Conservation (phyloP, 2,113 vertebrate genomes). For the Crotalus viridis region DNA sequence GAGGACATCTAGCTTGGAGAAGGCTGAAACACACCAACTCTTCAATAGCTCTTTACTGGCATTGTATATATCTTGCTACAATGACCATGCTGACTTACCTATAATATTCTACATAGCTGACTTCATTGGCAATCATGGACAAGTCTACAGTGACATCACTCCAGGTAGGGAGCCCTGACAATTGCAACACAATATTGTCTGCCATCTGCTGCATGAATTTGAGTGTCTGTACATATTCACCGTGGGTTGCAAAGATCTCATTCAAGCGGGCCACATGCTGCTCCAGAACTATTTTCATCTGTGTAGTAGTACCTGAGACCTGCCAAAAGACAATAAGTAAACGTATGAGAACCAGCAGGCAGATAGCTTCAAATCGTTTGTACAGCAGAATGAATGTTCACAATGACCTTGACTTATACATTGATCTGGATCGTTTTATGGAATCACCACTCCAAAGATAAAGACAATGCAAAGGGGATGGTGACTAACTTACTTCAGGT, state of each 20-base stretch:
- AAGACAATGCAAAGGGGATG: not conserved
- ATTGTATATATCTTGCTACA: accelerated
- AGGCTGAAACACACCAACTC: not conserved
- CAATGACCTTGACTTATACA: not conserved
- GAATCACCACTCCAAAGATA: not conserved
- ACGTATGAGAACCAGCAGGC: accelerated
- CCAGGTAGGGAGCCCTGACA: slow-evolving; percentile 84
- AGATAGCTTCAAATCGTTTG: not conserved
- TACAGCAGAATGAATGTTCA: not conserved
- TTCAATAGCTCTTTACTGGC: not conserved
- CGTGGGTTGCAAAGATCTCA: slow-evolving; percentile 84
- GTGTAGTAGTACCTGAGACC: slow-evolving; percentile 78
- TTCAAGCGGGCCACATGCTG: slow-evolving; percentile 82
- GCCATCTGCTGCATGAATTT: slow-evolving; percentile 87
- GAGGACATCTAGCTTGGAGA: not conserved
- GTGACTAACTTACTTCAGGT: too few species aligned
- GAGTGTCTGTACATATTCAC: slow-evolving; percentile 86
- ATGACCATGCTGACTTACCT: slow-evolving; percentile 66
- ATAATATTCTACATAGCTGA: slow-evolving; percentile 82
- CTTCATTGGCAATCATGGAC: slow-evolving; percentile 68
- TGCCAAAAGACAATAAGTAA: slow-evolving; percentile 37
- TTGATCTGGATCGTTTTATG: not conserved
- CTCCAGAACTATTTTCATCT: slow-evolving; percentile 80
- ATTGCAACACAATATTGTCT: slow-evolving; percentile 75
- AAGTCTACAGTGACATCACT: slow-evolving; percentile 72